These are phyloP conservation scores for Melinaea marsaeus DNA, from an alignment of 2,888 invertebrate genomes.

Conservation along the genomic window DNA sequence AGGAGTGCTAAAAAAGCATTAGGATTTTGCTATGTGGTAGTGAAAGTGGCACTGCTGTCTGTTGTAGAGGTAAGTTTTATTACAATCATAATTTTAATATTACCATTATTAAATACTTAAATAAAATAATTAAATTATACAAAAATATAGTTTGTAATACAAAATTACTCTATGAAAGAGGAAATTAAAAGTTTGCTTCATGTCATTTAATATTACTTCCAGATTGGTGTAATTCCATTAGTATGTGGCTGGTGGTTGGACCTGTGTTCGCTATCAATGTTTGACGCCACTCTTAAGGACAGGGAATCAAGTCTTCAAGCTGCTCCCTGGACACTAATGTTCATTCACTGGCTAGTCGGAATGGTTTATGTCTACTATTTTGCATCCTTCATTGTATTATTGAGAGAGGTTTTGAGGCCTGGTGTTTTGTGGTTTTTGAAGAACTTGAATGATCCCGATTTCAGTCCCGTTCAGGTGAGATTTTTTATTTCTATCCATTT, in stretches of 20 bases:
- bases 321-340: conserved; percentile 97
- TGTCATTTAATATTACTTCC: conserved; percentile 22
- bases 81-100: background rate
- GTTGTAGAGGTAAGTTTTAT: conserved; percentile 90
- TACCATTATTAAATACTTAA: conserved; percentile 4
- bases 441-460: conserved; percentile 99
- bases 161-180: no score
- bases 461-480: conserved; percentile 95
- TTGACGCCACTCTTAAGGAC: conserved; percentile 92
- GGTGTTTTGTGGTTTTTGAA: conserved; percentile 99
- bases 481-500: background rate
- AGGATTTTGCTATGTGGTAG: conserved; percentile 94
- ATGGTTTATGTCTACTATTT: conserved; percentile 99
- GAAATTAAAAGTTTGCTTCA: no score
- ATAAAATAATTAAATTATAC: background rate
- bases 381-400: conserved; percentile 94
- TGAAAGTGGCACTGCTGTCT: conserved; percentile 93
- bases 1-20: conserved; percentile 89
- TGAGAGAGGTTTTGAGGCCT: conserved; percentile 96
- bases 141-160: no score
- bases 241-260: conserved; percentile 99
- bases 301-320: conserved; percentile 91
- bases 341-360: conserved; percentile 99
- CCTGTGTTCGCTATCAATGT: conserved; percentile 95
- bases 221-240: conserved; percentile 95